A percentile compares a stretch with the other conserved stretches of the same genome.
These are phyloP conservation scores for Esox lucius DNA, from an alignment of 2,797 vertebrate genomes.

Conservation along the genomic window DNA sequence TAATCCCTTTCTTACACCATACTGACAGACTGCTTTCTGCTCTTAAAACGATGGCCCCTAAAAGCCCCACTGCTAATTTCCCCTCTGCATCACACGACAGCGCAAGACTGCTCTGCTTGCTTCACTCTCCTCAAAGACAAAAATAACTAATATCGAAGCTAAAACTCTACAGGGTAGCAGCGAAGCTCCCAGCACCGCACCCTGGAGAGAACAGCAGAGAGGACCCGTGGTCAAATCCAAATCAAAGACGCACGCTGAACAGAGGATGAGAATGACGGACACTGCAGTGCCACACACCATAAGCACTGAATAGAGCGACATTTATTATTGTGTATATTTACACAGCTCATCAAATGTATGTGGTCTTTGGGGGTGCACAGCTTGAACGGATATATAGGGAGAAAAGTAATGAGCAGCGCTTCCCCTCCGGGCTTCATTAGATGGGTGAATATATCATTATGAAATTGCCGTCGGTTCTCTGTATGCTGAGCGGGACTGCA, in stretches of 20 bases:
- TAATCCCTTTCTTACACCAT: slow-evolving; percentile 35
- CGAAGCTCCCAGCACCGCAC: slow-evolving; percentile 1
- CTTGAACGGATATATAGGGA: neutral
- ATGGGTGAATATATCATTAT: slow-evolving; percentile 42
- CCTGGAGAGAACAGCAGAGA: neutral
- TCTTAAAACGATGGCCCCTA: slow-evolving; percentile 38
- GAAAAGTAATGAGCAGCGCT: slow-evolving; percentile 36
- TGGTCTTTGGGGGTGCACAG: slow-evolving; percentile 32
- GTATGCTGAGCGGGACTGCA: slow-evolving; percentile 17
- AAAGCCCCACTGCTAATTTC: slow-evolving; percentile 44
- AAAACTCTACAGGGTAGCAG: slow-evolving; percentile 29
- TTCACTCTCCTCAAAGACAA: slow-evolving; percentile 29
- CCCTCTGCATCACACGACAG: slow-evolving; percentile 38
- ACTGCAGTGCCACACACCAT: neutral
- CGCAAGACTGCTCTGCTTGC: neutral
- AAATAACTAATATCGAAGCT: slow-evolving; percentile 41
- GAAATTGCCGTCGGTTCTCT: slow-evolving; percentile 38
- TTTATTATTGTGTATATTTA: slow-evolving; percentile 1
- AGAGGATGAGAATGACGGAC: slow-evolving; percentile 1
- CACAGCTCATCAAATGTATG: neutral
- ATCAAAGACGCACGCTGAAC: neutral
- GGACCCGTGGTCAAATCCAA: neutral
- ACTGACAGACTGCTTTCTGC: slow-evolving; percentile 52
- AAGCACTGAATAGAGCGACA: neutral
- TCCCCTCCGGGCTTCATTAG: slow-evolving; percentile 32